phyloP scores from a whole-genome alignment of 2,113 vertebrate species.

The Terrapene triunguis region DNA sequence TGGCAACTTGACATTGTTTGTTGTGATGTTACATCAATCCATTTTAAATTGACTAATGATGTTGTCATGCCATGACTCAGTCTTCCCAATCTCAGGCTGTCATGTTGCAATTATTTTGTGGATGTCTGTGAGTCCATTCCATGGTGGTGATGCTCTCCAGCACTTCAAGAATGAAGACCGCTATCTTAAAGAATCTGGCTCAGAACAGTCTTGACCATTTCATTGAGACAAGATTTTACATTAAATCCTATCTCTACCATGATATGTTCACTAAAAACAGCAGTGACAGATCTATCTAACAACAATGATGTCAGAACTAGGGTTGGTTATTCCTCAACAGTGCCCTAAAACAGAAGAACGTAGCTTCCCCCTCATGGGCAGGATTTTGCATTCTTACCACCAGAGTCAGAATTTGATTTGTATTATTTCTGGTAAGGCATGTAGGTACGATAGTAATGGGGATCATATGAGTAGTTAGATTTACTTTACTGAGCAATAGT shows the following conservation, averaged over 20 bases:
- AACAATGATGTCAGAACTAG: neutral
- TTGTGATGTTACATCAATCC: neutral
- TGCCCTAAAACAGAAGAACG: neutral
- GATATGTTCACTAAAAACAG: neutral
- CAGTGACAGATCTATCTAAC: neutral
- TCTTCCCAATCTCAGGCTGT: neutral
- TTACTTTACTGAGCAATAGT: fast-evolving
- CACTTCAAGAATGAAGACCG: neutral
- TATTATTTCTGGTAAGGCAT: neutral
- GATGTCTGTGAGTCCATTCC: fast-evolving
- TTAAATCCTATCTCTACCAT: neutral
- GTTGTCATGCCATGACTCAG: fast-evolving
- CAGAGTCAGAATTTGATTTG: neutral
- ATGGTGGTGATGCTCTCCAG: neutral
- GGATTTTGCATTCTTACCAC: neutral
- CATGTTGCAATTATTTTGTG: fast-evolving
- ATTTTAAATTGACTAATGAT: neutral
- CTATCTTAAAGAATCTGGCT: fast-evolving
- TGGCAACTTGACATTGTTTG: neutral
- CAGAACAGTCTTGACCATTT: neutral
- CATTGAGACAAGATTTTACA: neutral
- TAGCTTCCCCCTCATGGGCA: neutral
- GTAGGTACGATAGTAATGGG: neutral
- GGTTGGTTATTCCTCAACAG: neutral
- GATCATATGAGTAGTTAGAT: neutral